phyloP scores from a whole-genome alignment of 2,113 vertebrate genomes.

The Agapornis roseicollis region DNA sequence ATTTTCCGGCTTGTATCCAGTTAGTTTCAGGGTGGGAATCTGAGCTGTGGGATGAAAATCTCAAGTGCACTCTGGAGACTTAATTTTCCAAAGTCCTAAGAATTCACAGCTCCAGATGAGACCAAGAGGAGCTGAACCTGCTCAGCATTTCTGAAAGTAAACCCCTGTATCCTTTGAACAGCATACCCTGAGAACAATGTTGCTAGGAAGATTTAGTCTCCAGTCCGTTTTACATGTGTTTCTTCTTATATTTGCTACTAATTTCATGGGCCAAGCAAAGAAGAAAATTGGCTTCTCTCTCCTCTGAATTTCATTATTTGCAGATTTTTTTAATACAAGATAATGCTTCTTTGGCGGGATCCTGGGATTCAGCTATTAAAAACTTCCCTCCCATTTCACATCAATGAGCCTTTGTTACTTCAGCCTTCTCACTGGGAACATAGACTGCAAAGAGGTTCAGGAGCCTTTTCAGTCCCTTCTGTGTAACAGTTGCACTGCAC shows the following conservation, averaged over 20 bases:
- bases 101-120: background rate
- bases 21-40: background rate
- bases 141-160: background rate
- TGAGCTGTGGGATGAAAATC: background rate
- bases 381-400: constrained; percentile 55
- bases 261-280: constrained; percentile 37
- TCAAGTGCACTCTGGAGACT: background rate
- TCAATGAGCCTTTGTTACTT: constrained; percentile 60
- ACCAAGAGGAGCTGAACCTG: background rate
- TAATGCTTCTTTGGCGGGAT: constrained; percentile 58
- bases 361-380: constrained; percentile 62
- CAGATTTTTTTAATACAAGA: constrained; percentile 65
- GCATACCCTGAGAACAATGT: background rate
- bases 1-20: background rate
- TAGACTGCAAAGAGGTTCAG: constrained; percentile 2
- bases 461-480: background rate
- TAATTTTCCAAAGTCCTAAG: background rate
- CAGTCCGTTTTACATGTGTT: background rate
- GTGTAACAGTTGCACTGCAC: background rate
- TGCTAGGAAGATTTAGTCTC: constrained; percentile 27
- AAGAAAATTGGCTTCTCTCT: constrained; percentile 49
- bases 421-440: constrained; percentile 36
- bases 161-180: background rate
- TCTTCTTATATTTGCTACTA: constrained; percentile 46
- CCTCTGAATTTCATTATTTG: constrained; percentile 65